Percentiles rank a stretch among this genome's conserved stretches.
These are phyloP conservation scores for Rhegmatorhina hoffmannsi DNA, from an alignment of 2,113 vertebrate species.

Conservation along the genomic window DNA sequence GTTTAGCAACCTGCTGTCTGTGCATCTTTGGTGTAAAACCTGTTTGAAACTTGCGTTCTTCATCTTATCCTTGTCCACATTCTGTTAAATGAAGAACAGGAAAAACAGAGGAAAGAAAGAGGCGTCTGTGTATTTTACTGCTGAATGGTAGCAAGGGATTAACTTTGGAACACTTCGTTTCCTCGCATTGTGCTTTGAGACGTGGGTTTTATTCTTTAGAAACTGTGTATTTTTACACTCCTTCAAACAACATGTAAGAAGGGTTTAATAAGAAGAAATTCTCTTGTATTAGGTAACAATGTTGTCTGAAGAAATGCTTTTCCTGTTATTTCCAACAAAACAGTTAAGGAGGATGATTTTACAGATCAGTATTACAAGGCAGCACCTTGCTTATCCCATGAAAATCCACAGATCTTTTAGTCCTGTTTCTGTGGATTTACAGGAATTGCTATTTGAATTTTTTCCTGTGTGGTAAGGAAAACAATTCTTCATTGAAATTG, in stretches of 20 bases:
- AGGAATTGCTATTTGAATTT: constrained; percentile 66
- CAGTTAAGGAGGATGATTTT: not conserved
- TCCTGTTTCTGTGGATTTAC: constrained; percentile 34
- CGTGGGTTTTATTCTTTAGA: constrained; percentile 33
- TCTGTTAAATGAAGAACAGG: constrained; percentile 63
- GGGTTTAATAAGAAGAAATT: not conserved
- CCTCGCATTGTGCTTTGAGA: constrained; percentile 72
- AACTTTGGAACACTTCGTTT: constrained; percentile 68
- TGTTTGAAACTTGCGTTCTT: constrained; percentile 2
- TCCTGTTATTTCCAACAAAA: constrained; percentile 7
- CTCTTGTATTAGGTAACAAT: not conserved
- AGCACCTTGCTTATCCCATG: not conserved
- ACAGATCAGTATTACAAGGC: not conserved
- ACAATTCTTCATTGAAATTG: constrained; percentile 52
- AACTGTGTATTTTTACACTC: constrained; percentile 11
- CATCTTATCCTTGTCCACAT: not conserved
- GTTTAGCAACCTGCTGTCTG: not conserved
- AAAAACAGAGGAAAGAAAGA: constrained; percentile 71
- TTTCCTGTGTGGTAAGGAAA: constrained; percentile 47
- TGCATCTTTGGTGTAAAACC: not conserved
- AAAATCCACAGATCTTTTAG: constrained; percentile 14
- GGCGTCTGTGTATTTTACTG: constrained; percentile 54
- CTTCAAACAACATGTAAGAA: not conserved
- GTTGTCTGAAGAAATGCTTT: not conserved
- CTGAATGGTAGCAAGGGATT: constrained; percentile 73